Evolutionary conservation across 2,113 vertebrate genomes (phyloP), one percentile per base, ranked within the genome.

Genomic region (Mirza zaza): DNA sequence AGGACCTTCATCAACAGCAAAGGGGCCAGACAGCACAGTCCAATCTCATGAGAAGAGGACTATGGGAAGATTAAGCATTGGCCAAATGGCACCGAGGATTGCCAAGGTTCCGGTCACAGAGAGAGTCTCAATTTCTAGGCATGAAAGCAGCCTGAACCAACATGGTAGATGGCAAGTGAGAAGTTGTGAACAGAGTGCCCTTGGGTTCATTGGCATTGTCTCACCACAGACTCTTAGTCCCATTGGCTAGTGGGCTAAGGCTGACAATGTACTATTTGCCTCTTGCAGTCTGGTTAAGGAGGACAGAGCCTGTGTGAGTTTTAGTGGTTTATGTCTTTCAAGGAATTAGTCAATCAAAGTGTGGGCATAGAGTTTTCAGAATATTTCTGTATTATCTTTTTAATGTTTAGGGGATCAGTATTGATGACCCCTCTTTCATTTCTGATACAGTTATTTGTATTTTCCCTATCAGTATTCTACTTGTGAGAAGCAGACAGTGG

Each of bases 381-480:
- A 9, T 50, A 65, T 81, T 82, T 50, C 25, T 87, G 83, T 70
- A 36, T 77, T 87, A 50, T n/a, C 59, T 48, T 94, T 95, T 94
- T 77, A 86, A 65, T 94, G 39, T 18, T 59, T 55, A 65, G n/a
- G 48, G 1, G 20, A 55, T 85, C 20, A 68, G 1, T 75, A 48
- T 32, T 36, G 39, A 39, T 76, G 23, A 57, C 15, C 10, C 18
- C 20, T 39, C 32, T 94, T 91, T 80, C 34, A 85, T 91, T 59
- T 75, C 20, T 76, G 8, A 59, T 82, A 32, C 73, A 65, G 25
- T 90, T 84, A 87, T 18, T 89, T 36, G 5, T 68, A 29, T 87
- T 32, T 32, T 96, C 45, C 77, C 70, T 63, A 12, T 84, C n/a
- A 57, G n/a, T 34, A 34, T 59, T 68, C 8, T 45, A 67, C 70